Percentiles rank a stretch among this genome's conserved stretches.
These are phyloP conservation scores for Listronotus oregonensis DNA, from an alignment of 1,140 invertebrate species.

Conservation along the genomic window DNA sequence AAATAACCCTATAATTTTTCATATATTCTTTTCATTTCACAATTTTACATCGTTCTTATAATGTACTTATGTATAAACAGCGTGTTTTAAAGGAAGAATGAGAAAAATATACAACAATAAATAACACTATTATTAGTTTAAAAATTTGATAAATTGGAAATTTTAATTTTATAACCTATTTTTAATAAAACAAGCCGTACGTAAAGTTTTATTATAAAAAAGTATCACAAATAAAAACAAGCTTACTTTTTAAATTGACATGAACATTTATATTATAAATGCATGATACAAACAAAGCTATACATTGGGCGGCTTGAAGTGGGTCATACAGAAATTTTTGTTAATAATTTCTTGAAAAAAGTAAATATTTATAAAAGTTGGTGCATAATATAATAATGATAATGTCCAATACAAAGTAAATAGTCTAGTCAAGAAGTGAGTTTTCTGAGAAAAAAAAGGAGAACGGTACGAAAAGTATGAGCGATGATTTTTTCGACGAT, in stretches of 20 bases:
- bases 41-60: constrained; percentile 18
- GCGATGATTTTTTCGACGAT: no score
- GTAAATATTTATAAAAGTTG: no score
- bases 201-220: not conserved
- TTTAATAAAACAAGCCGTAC: not conserved
- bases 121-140: not conserved
- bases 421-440: no score
- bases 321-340: no score
- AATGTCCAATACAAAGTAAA: no score
- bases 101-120: not conserved
- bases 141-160: constrained; percentile 8
- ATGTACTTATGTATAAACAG: constrained; percentile 10
- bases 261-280: not conserved
- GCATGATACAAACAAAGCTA: no score
- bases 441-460: no score
- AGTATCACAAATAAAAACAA: not conserved
- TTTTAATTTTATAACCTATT: not conserved
- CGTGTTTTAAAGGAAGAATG: constrained; percentile 7
- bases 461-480: no score
- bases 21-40: constrained; percentile 18
- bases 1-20: no score
- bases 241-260: constrained; percentile 6
- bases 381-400: no score
- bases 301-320: no score
- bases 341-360: no score